A percentile compares a stretch with the other conserved stretches of the same genome.
phyloP scores from a whole-genome alignment of 64 coral and sea anemone genomes.

The Hydrozoanthus tunicans region DNA sequence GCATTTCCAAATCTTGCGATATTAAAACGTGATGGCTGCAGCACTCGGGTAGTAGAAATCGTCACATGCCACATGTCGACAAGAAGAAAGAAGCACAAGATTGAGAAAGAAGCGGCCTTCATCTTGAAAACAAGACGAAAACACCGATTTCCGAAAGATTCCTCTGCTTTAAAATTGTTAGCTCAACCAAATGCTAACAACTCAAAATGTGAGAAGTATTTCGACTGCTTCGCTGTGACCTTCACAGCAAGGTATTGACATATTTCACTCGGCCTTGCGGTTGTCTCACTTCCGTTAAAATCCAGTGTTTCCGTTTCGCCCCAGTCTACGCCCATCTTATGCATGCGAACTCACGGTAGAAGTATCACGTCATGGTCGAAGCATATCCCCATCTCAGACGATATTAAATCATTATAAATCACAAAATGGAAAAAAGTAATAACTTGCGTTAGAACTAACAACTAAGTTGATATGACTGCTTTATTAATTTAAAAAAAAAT shows the following conservation, averaged over 20 bases:
- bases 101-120: neutral
- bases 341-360: neutral
- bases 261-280: constrained; percentile 38
- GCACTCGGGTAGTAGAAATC: neutral
- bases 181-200: constrained; percentile 1
- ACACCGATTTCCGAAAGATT: neutral
- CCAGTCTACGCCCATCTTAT: constrained; percentile 27
- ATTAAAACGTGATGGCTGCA: constrained; percentile 34
- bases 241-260: constrained; percentile 48
- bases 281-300: constrained; percentile 52
- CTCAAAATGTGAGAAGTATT: constrained; percentile 19
- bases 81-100: neutral
- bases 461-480: no score
- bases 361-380: neutral
- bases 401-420: neutral
- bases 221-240: constrained; percentile 7
- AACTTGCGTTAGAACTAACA: no score
- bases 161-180: constrained; percentile 13
- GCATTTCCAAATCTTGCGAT: constrained; percentile 33
- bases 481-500: no score
- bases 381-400: neutral
- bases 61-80: neutral
- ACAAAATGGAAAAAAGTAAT: neutral
- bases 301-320: constrained; percentile 45
- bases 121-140: neutral